phyloP scores from a whole-genome alignment of 2,888 invertebrate genomes.

The Criorhina ranunculi region DNA sequence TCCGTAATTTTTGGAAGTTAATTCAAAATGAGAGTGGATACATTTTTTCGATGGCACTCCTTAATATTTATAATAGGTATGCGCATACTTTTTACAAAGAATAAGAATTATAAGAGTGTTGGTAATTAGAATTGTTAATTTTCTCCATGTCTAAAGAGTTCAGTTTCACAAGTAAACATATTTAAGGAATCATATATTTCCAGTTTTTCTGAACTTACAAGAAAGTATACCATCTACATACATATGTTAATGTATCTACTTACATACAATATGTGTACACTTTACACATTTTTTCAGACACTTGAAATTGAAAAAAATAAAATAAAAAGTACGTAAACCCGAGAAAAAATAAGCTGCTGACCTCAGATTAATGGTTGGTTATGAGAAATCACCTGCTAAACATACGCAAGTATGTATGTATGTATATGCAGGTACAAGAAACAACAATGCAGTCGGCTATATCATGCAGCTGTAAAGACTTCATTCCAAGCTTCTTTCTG shows the following conservation, averaged over 20 bases:
- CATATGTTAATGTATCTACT: not conserved
- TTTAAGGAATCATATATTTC: not conserved
- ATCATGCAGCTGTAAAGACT: conserved; percentile 18
- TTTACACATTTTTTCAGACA: not conserved
- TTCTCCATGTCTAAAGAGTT: too few relatives aligned
- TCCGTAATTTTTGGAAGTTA: too few relatives aligned
- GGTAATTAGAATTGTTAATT: too few relatives aligned
- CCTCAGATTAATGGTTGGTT: conserved; percentile 66
- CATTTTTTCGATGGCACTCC: too few relatives aligned
- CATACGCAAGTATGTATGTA: conserved; percentile 19
- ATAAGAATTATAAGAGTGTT: too few relatives aligned
- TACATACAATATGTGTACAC: not conserved
- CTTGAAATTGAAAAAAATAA: conserved; percentile 1
- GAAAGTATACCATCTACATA: not conserved
- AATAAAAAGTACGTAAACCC: conserved; percentile 4
- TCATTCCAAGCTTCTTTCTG: conserved; percentile 52
- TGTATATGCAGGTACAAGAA: conserved; percentile 11
- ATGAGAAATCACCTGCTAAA: conserved; percentile 67
- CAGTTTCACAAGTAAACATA: too few relatives aligned
- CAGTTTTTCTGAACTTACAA: not conserved
- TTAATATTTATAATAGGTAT: too few relatives aligned
- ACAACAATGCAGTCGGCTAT: conserved; percentile 38
- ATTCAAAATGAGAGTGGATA: too few relatives aligned
- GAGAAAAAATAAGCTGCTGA: conserved; percentile 53
- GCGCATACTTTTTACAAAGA: too few relatives aligned